Conservation (phyloP, 2,888 invertebrate species). For the Muscina levida region DNA sequence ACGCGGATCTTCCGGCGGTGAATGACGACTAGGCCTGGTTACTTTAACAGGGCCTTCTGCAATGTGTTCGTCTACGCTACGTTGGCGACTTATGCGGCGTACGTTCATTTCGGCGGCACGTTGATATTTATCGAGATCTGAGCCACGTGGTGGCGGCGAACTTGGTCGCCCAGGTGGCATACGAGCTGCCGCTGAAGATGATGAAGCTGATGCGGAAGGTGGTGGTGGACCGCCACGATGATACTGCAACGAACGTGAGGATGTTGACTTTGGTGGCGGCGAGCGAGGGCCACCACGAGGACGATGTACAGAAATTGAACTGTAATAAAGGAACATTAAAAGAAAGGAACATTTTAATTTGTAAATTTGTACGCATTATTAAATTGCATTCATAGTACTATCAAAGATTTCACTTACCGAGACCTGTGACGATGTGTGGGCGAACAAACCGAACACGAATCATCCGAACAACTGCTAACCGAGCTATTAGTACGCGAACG, state of each 20-base stretch:
- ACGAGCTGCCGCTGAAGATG: constrained; percentile 68
- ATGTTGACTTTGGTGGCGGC: constrained; percentile 76
- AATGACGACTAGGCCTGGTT: constrained; percentile 76
- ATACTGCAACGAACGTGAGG: constrained; percentile 72
- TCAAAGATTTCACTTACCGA: constrained; percentile 72
- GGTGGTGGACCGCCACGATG: constrained; percentile 71
- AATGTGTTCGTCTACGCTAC: constrained; percentile 71
- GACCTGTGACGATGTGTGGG: constrained; percentile 81
- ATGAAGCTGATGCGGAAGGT: constrained; percentile 59
- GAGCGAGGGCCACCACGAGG: constrained; percentile 80
- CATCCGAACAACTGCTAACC: constrained; percentile 90
- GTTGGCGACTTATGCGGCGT: constrained; percentile 70
- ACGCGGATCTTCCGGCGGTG: constrained; percentile 83
- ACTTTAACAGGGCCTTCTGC: constrained; percentile 75
- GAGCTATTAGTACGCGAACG: constrained; percentile 88
- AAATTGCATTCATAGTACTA: not conserved
- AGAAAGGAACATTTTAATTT: not conserved
- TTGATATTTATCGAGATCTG: constrained; percentile 75
- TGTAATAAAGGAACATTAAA: constrained; percentile 79
- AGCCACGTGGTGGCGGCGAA: constrained; percentile 75
- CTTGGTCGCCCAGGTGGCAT: constrained; percentile 75
- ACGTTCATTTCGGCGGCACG: constrained; percentile 73
- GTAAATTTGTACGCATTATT: not conserved
- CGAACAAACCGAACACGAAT: constrained; percentile 91
- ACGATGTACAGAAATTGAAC: constrained; percentile 83